Evolutionary conservation across 2,797 vertebrate genomes (phyloP).

Genomic region (Trachops cirrhosus): DNA sequence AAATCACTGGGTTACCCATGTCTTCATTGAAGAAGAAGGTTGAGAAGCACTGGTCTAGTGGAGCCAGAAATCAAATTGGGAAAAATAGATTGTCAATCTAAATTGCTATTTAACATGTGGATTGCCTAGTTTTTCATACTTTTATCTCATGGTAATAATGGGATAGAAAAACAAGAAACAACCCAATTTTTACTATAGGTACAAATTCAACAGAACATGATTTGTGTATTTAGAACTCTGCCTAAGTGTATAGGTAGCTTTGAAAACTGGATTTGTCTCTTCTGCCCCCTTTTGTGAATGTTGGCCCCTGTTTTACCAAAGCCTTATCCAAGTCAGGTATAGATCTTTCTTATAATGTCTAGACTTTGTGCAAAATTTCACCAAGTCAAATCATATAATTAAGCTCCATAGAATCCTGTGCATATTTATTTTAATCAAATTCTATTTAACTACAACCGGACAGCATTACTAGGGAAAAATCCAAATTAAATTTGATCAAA

Average conservation of each 20-base stretch:
- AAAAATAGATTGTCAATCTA: conserved; percentile 25
- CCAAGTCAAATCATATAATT: conserved; percentile 69
- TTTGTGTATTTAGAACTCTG: conserved; percentile 7
- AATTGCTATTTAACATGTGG: neutral
- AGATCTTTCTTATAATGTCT: neutral
- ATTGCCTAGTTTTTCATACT: neutral
- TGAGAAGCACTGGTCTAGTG: neutral
- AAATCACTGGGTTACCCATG: neutral
- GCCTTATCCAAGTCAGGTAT: conserved; percentile 1
- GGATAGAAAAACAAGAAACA: conserved; percentile 34
- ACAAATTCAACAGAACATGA: neutral
- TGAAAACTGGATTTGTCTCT: neutral
- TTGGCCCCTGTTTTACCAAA: conserved; percentile 23
- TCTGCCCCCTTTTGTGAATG: neutral
- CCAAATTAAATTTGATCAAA: conserved; percentile 68
- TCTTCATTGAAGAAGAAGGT: neutral
- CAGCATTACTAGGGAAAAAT: conserved; percentile 50
- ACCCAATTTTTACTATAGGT: neutral
- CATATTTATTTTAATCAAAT: conserved; percentile 69
- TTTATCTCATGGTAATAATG: conserved; percentile 10
- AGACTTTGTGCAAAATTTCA: conserved; percentile 59
- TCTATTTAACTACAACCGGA: conserved; percentile 57
- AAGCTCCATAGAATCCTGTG: conserved; percentile 59
- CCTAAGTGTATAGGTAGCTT: neutral
- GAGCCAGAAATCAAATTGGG: conserved; percentile 25